phyloP scores from a whole-genome alignment of 1,140 invertebrate genomes.

The Neodiprion lecontei region DNA sequence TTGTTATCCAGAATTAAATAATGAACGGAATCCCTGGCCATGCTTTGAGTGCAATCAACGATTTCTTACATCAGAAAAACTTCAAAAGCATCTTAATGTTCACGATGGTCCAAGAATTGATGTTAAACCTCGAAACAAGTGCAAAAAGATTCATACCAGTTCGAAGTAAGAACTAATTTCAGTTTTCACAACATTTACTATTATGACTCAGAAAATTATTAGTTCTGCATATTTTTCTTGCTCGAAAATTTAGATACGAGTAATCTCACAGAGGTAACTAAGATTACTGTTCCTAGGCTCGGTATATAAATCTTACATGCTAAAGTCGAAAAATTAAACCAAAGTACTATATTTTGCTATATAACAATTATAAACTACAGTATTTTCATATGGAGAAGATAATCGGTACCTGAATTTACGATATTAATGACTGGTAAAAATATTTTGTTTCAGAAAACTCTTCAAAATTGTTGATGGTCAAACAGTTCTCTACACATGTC shows the following conservation, averaged over 20 bases:
- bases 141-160: slow-evolving; percentile 32
- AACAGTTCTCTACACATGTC: slow-evolving; percentile 43
- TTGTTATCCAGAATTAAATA: slow-evolving; percentile 17
- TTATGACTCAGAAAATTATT: background rate
- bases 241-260: too few species aligned
- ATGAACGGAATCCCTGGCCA: slow-evolving; percentile 49
- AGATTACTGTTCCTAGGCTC: background rate
- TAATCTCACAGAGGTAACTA: background rate
- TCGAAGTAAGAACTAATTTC: slow-evolving; percentile 32
- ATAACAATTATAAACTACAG: too few species aligned
- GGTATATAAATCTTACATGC: background rate
- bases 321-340: too few species aligned
- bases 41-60: slow-evolving; percentile 69
- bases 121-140: slow-evolving; percentile 26
- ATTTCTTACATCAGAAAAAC: slow-evolving; percentile 63
- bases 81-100: slow-evolving; percentile 65
- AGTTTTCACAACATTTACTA: background rate
- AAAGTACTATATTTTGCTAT: background rate
- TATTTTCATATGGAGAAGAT: too few species aligned
- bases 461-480: slow-evolving; percentile 45
- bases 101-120: slow-evolving; percentile 55
- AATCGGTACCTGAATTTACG: too few species aligned
- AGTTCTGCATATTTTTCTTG: slow-evolving; percentile 10
- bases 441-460: slow-evolving; percentile 37
- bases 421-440: too few species aligned